Conservation (phyloP, 2,888 invertebrate species). For the Dendrolimus pini region DNA sequence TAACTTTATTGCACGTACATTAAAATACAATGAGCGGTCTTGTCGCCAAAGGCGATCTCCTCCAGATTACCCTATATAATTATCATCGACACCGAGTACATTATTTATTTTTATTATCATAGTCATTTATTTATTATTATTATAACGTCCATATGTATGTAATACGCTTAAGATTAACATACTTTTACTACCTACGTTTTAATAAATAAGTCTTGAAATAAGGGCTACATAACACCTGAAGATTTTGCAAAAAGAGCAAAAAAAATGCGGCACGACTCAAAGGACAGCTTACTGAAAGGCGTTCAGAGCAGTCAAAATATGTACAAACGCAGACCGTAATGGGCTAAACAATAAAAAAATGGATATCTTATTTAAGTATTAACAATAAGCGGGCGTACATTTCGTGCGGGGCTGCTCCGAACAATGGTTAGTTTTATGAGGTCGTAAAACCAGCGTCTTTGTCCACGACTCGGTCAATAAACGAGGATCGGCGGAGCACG, state of each 20-base stretch:
- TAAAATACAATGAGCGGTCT: too few species aligned
- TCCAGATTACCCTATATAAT: too few species aligned
- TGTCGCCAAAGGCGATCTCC: too few species aligned
- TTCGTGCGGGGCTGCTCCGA: conserved; percentile 48
- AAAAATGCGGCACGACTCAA: conserved; percentile 39
- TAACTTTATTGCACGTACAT: too few species aligned
- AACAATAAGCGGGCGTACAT: conserved; percentile 61
- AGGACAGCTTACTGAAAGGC: conserved; percentile 38
- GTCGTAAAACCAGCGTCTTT: conserved; percentile 63
- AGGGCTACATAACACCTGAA: conserved; percentile 46
- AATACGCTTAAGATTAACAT: too few species aligned
- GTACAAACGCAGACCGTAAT: conserved; percentile 63
- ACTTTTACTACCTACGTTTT: too few species aligned
- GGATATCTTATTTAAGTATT: conserved; percentile 71
- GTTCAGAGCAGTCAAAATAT: conserved; percentile 64
- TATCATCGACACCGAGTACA: too few species aligned
- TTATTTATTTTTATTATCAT: too few species aligned
- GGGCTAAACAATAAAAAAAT: conserved; percentile 63
- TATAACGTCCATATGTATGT: too few species aligned
- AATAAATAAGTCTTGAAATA: conserved; percentile 8
- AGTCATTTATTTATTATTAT: too few species aligned
- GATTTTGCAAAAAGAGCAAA: conserved; percentile 41
- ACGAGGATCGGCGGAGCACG: conserved; percentile 34
- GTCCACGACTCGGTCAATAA: conserved; percentile 58
- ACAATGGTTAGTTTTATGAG: conserved; percentile 65